A percentile compares a stretch with the other conserved stretches of the same genome.
phyloP scores from a whole-genome alignment of 2,888 invertebrate species.

The Alloscopus bannaensis region DNA sequence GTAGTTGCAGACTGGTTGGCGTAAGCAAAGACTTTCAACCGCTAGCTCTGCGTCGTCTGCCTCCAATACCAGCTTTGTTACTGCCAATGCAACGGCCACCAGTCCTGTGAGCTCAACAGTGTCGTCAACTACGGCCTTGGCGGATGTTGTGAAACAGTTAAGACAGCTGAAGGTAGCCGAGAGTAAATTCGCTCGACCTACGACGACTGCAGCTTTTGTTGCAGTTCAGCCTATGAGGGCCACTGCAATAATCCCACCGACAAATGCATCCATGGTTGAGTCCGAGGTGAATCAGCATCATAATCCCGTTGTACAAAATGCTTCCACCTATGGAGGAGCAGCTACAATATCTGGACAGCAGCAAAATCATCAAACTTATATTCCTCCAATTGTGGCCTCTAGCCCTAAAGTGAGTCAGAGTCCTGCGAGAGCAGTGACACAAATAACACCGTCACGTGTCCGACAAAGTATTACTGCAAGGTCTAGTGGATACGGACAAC shows the following conservation, averaged over 20 bases:
- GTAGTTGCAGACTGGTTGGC: too few relatives aligned
- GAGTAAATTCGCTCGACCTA: neutral
- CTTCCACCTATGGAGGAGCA: neutral
- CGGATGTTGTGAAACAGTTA: neutral
- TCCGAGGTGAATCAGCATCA: neutral
- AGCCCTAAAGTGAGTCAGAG: slow-evolving; percentile 53
- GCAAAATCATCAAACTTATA: too few relatives aligned
- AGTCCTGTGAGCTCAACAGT: neutral
- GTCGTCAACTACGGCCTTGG: neutral
- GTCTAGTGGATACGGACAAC: slow-evolving; percentile 66
- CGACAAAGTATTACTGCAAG: slow-evolving; percentile 43
- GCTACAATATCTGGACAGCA: slow-evolving; percentile 9
- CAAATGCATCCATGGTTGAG: neutral
- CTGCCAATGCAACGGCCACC: slow-evolving; percentile 10
- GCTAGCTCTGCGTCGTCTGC: slow-evolving; percentile 11
- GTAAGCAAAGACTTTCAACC: neutral
- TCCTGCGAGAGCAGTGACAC: neutral
- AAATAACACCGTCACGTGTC: slow-evolving; percentile 56
- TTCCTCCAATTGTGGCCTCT: slow-evolving; percentile 53
- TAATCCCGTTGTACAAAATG: neutral
- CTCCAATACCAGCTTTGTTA: slow-evolving; percentile 20
- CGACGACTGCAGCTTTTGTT: neutral
- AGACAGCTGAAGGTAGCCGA: slow-evolving; percentile 2
- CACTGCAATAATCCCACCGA: slow-evolving; percentile 38
- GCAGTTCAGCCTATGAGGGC: slow-evolving; percentile 28